Base-by-base conservation (phyloP, 1,140 invertebrate species). In the Drosophila lacertosa region DNA sequence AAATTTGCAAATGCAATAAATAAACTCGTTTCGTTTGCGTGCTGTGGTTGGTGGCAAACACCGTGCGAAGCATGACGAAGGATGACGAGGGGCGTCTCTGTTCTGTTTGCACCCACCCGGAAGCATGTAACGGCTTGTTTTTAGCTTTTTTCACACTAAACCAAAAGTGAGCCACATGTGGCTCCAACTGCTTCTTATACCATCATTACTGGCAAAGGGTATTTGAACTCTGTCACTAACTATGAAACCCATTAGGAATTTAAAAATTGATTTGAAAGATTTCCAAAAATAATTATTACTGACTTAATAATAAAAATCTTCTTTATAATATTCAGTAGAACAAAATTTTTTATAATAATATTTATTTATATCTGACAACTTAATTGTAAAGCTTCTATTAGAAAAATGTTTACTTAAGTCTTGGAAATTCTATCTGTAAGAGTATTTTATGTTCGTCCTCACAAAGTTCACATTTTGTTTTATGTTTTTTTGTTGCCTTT, bases 1-100 rank as follows among this genome's bases (percentile, higher is more conserved):
- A 84, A 84, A 84, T 84, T 84, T 84, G 81, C 82, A 84, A 86
- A 84, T 84, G 81, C 81, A 84, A 84, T 84, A 84, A 84, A 84
- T 84, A 84, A 69, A 84, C 81, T 84, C 77, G 81, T 86, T 84
- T 84, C 69, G 77, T 42, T 60, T 67, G 69, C 63, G 64, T 53
- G 66, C 47, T 64, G 57, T 53, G 48, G 55, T 72, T 47, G 37
- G 20, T 18, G 22, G 35, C 13, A 54, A 10, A 32, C 15, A 54
- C 57, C 59, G 62, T 54, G 6, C 18, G 2, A 11, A 11, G 15
- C 0, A 15, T 16, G 13, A 18, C n/a, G n/a, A n/a, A n/a, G 3
- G 26, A 32, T 22, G 18, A 50, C 7, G 16, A 26, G 15, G 32
- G 33, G 42, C 33, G 35, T 37, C 32, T 59, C 53, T 64, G 16